These are phyloP conservation scores for Rynchops niger DNA, from an alignment of 2,113 vertebrate species.

Conservation along the genomic window DNA sequence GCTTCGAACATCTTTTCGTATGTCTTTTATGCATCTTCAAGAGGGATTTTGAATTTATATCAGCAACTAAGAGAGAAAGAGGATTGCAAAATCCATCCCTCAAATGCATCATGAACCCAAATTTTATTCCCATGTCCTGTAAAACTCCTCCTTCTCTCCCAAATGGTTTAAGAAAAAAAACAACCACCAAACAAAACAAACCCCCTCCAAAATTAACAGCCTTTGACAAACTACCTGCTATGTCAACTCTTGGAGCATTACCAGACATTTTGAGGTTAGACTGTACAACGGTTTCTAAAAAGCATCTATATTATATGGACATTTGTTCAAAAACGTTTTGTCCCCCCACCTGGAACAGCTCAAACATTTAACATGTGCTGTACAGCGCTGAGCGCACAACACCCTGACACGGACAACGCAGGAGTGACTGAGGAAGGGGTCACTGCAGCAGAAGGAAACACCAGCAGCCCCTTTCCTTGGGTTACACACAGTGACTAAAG, in stretches of 20 bases:
- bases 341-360: not conserved
- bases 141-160: not conserved
- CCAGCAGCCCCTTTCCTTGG: rapidly evolving
- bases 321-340: not conserved
- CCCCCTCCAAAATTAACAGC: not conserved
- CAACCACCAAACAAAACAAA: not conserved
- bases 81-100: not conserved
- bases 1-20: not conserved
- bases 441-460: not conserved
- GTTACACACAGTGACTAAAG: not conserved
- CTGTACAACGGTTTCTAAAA: not conserved
- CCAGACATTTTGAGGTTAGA: not conserved
- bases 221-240: not conserved
- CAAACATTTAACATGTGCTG: not conserved
- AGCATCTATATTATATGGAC: not conserved
- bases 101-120: not conserved
- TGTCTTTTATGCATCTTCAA: not conserved
- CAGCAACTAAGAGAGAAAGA: not conserved
- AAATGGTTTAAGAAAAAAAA: not conserved
- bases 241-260: not conserved
- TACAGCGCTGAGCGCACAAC: rapidly evolving
- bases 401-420: rapidly evolving
- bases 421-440: not conserved
- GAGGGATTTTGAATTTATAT: not conserved
- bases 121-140: not conserved